Conservation (phyloP, 1,140 invertebrate genomes). For the Geopemphigus sp. region DNA sequence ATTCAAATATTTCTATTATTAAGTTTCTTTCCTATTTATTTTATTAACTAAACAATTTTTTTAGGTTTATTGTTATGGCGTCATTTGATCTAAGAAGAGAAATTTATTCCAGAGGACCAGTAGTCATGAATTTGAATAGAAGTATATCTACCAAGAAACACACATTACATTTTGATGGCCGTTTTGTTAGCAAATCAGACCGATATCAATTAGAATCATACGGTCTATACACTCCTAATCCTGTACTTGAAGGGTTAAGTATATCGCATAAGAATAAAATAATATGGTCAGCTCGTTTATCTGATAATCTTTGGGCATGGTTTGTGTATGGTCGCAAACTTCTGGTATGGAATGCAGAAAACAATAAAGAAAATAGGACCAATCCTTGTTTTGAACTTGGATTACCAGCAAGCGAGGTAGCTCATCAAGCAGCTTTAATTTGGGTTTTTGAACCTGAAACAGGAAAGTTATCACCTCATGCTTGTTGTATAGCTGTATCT, state of each 20-base stretch:
- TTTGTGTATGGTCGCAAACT: constrained; percentile 80
- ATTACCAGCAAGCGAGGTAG: constrained; percentile 87
- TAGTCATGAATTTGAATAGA: constrained; percentile 19
- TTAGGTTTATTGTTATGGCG: constrained; percentile 14
- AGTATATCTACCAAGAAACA: constrained; percentile 23
- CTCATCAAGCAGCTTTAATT: constrained; percentile 84
- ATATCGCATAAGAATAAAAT: constrained; percentile 36
- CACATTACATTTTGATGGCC: constrained; percentile 43
- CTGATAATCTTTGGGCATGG: constrained; percentile 75
- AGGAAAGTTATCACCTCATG: constrained; percentile 53
- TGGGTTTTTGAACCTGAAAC: constrained; percentile 71
- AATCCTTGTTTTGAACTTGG: constrained; percentile 76
- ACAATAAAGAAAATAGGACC: constrained; percentile 53
- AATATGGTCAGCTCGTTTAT: constrained; percentile 57
- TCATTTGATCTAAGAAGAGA: constrained; percentile 43
- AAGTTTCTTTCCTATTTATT: no score
- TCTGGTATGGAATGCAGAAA: constrained; percentile 73
- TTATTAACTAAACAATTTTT: not conserved
- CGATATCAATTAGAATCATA: constrained; percentile 44
- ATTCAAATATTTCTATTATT: no score
- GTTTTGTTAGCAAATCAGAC: constrained; percentile 48
- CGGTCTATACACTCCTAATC: constrained; percentile 37
- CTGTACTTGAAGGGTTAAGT: constrained; percentile 41
- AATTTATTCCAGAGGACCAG: constrained; percentile 36
- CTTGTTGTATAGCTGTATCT: constrained; percentile 79